Percentiles rank a stretch among this genome's conserved stretches.
These are phyloP conservation scores for Rhabdornis inornatus DNA, from an alignment of 2,113 vertebrate species.

Conservation along the genomic window DNA sequence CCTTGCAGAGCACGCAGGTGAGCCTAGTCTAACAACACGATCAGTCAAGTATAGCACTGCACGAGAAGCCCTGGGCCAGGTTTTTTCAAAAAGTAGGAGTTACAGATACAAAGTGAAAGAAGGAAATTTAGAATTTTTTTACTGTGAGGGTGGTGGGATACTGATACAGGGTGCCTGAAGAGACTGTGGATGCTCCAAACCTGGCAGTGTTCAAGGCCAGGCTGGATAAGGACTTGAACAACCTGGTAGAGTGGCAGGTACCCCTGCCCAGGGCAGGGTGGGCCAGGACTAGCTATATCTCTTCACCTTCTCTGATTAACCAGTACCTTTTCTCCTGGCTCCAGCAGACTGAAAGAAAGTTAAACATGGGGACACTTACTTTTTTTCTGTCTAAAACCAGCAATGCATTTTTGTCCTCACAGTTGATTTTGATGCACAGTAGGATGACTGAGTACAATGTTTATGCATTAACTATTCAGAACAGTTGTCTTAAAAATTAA, in stretches of 20 bases:
- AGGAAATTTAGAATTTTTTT: too few relatives aligned
- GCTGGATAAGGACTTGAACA: background rate
- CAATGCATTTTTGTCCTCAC: background rate
- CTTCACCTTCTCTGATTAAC: background rate
- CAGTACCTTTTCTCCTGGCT: background rate
- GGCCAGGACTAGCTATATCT: background rate
- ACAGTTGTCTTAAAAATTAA: background rate
- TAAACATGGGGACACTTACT: fast-evolving
- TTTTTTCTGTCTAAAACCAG: background rate
- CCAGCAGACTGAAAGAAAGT: background rate
- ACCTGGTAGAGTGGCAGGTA: background rate
- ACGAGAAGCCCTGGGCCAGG: fast-evolving
- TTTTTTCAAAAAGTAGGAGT: background rate
- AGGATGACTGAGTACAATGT: background rate
- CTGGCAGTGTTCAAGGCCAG: background rate
- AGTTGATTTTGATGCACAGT: background rate
- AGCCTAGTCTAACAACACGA: fast-evolving
- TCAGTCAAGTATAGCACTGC: too few relatives aligned
- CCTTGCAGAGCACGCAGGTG: background rate
- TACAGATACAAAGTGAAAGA: background rate
- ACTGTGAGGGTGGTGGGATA: background rate
- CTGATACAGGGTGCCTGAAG: too few relatives aligned
- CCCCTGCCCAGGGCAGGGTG: too few relatives aligned
- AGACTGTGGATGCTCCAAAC: background rate
- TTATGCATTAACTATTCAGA: background rate